A percentile compares a stretch with the other conserved stretches of the same genome.
Evolutionary conservation across 1,140 invertebrate genomes (phyloP).

Genomic region (Conus betulinus): DNA sequence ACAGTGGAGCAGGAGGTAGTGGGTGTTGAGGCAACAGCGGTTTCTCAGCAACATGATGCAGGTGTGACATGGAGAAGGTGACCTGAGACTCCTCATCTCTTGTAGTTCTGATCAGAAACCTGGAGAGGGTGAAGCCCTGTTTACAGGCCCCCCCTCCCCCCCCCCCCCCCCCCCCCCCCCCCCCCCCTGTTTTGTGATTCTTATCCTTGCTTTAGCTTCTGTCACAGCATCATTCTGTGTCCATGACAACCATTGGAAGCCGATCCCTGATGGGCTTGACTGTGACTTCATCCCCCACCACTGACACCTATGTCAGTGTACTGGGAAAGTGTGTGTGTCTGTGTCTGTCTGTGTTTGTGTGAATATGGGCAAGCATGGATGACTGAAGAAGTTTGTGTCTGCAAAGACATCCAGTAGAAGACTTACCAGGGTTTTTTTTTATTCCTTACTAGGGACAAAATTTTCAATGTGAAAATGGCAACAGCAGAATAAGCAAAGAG

Average conservation of each 20-base stretch:
- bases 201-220: background rate
- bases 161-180: too few species aligned
- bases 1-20: too few species aligned
- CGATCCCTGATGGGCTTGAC: background rate
- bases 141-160: too few species aligned
- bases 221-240: background rate
- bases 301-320: background rate
- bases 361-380: background rate
- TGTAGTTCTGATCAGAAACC: too few species aligned
- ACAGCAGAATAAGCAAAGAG: background rate
- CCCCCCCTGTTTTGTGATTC: background rate
- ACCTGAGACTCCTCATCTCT: too few species aligned
- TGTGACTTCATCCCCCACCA: background rate
- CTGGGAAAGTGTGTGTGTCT: background rate
- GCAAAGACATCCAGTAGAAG: background rate
- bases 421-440: background rate
- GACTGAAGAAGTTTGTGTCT: background rate
- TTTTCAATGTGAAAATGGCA: too few species aligned
- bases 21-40: too few species aligned
- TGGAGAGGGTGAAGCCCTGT: too few species aligned
- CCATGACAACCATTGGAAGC: background rate
- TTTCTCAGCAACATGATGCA: too few species aligned
- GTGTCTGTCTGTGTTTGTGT: conserved; percentile 19
- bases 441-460: too few species aligned
- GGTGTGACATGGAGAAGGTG: too few species aligned